These are phyloP conservation scores for Platyrinchus mystaceus DNA, from an alignment of 2,797 vertebrate genomes.

Conservation along the genomic window DNA sequence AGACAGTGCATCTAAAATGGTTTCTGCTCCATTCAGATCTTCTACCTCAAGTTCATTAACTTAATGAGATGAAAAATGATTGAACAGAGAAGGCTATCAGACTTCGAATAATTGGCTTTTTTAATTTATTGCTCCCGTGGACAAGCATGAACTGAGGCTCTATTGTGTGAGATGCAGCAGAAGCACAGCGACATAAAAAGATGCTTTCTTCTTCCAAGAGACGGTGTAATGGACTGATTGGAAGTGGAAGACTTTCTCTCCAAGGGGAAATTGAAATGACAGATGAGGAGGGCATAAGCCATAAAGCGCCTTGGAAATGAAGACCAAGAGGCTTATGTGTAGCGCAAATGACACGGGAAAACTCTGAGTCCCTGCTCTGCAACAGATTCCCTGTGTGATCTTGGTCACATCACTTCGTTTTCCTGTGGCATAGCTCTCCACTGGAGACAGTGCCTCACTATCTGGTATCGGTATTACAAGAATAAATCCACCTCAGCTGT, in stretches of 20 bases:
- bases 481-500: background rate
- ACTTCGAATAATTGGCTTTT: slow-evolving; percentile 54
- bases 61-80: slow-evolving; percentile 48
- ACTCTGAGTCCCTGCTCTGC: background rate
- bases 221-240: background rate
- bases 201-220: slow-evolving; percentile 49
- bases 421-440: background rate
- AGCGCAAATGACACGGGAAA: background rate
- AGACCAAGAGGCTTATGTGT: slow-evolving; percentile 1
- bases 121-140: slow-evolving; percentile 13
- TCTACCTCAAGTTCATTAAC: slow-evolving; percentile 41
- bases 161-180: background rate
- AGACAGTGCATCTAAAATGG: background rate
- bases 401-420: background rate
- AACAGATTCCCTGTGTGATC: background rate
- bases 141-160: slow-evolving; percentile 14
- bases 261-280: slow-evolving; percentile 22
- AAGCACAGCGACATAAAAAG: slow-evolving; percentile 35
- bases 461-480: background rate
- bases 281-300: background rate
- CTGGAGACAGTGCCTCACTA: background rate
- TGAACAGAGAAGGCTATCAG: background rate
- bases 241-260: slow-evolving; percentile 30
- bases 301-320: background rate
- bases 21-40: background rate